A percentile compares a stretch with the other conserved stretches of the same genome.
phyloP scores from a whole-genome alignment of 1,140 invertebrate species.

The Drosophila oshimai region DNA sequence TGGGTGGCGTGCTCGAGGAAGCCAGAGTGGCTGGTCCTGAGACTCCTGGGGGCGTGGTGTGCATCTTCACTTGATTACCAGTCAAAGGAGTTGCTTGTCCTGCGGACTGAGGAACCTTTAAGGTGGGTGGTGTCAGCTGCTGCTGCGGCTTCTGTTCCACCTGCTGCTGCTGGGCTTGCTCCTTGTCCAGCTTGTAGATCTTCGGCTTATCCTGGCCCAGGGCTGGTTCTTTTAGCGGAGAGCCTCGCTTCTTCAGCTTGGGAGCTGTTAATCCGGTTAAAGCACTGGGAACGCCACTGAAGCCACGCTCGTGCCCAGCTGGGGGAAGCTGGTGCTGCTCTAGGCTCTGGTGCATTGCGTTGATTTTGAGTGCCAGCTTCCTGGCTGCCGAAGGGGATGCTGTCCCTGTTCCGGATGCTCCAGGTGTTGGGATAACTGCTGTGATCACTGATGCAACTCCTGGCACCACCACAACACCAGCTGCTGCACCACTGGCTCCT shows the following conservation, averaged over 20 bases:
- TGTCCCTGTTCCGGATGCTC: background rate
- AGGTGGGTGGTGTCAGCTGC: conserved; percentile 1
- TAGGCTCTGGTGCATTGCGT: conserved; percentile 30
- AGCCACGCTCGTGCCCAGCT: background rate
- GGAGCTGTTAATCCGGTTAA: background rate
- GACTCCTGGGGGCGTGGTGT: conserved; percentile 18
- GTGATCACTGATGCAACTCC: conserved; percentile 3
- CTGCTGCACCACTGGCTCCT: background rate
- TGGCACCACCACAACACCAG: background rate
- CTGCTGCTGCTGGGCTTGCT: conserved; percentile 7
- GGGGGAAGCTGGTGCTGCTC: conserved; percentile 43
- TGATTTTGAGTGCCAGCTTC: conserved; percentile 48
- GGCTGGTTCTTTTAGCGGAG: conserved; percentile 69
- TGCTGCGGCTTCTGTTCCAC: background rate
- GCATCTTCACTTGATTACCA: conserved; percentile 5
- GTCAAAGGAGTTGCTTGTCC: background rate
- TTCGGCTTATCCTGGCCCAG: conserved; percentile 47
- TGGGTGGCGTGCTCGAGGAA: background rate
- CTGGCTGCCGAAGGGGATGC: conserved; percentile 9
- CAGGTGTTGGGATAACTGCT: background rate
- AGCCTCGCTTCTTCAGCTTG: conserved; percentile 72
- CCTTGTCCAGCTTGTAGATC: conserved; percentile 37
- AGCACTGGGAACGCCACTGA: background rate
- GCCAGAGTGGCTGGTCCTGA: background rate
- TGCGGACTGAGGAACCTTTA: background rate